phyloP scores from a whole-genome alignment of 2,113 vertebrate genomes.

The Spea bombifrons region DNA sequence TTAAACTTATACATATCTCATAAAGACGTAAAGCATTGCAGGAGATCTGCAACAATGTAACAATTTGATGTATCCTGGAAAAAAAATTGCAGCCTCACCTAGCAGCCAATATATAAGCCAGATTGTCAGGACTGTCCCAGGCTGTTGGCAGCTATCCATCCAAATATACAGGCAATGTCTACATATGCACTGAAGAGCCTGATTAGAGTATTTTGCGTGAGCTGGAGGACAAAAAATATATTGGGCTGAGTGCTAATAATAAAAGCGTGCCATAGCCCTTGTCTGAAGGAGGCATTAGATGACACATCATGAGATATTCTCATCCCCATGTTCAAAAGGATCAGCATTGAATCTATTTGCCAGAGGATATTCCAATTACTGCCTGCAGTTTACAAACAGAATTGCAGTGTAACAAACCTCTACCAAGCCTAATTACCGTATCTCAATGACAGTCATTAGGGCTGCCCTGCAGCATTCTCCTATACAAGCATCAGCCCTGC shows the following conservation, averaged over 20 bases:
- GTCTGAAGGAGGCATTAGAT: neutral
- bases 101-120: no score
- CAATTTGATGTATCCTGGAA: no score
- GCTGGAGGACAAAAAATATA: no score
- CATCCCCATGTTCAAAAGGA: neutral
- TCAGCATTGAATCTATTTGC: constrained; percentile 7
- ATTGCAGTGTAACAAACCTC: neutral
- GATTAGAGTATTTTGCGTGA: no score
- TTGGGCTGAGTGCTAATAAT: neutral
- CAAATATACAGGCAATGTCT: no score
- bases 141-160: no score
- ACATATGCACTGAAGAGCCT: no score
- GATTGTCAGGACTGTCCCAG: no score
- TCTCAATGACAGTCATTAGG: constrained; percentile 18
- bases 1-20: no score
- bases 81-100: no score
- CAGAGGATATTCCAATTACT: constrained; percentile 13
- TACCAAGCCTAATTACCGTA: neutral
- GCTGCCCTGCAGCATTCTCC: constrained; percentile 4
- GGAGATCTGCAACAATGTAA: no score
- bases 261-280: neutral
- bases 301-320: constrained; percentile 4
- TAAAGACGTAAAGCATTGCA: no score
- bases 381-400: constrained; percentile 20
- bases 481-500: neutral